Percentiles rank a stretch among this genome's conserved stretches.
phyloP scores from a whole-genome alignment of 92 coral and sea anemone species.

The Galaxea fascicularis region DNA sequence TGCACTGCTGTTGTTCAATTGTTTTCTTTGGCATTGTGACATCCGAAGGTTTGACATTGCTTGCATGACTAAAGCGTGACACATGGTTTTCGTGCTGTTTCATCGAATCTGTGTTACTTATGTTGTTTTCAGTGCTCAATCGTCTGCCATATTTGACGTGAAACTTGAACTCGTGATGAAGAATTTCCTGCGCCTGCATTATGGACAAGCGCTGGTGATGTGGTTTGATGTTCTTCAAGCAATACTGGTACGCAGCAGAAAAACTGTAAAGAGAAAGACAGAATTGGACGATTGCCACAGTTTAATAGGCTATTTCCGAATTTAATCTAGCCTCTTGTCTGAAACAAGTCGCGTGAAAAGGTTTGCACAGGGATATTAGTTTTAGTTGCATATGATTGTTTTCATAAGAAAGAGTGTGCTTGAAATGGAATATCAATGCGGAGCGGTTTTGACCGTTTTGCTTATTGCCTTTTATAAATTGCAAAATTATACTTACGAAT shows the following conservation, averaged over 20 bases:
- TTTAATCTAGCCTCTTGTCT: no score
- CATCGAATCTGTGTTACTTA: conserved; percentile 6
- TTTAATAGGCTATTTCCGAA: no score
- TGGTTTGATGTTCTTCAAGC: conserved; percentile 75
- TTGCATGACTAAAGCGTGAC: conserved; percentile 17
- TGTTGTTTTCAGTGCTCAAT: conserved; percentile 12
- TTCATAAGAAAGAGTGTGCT: no score
- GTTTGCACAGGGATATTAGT: no score
- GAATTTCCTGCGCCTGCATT: conserved; percentile 88
- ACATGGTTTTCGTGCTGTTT: conserved; percentile 7
- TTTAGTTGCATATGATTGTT: no score
- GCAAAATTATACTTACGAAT: no score
- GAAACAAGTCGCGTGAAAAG: no score
- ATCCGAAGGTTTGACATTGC: neutral
- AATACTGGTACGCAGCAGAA: conserved; percentile 65
- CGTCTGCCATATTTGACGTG: conserved; percentile 77
- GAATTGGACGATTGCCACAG: neutral
- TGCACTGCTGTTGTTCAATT: neutral
- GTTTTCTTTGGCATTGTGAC: conserved; percentile 8
- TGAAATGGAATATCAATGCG: no score
- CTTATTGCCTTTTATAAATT: no score
- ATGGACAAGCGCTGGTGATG: conserved; percentile 83
- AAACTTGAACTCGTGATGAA: conserved; percentile 80
- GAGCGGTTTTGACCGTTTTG: no score
- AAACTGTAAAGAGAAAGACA: conserved; percentile 49